Evolutionary conservation across 2,113 vertebrate species (phyloP), one percentile per base, ranked within the genome.

Genomic region (Limanda limanda): DNA sequence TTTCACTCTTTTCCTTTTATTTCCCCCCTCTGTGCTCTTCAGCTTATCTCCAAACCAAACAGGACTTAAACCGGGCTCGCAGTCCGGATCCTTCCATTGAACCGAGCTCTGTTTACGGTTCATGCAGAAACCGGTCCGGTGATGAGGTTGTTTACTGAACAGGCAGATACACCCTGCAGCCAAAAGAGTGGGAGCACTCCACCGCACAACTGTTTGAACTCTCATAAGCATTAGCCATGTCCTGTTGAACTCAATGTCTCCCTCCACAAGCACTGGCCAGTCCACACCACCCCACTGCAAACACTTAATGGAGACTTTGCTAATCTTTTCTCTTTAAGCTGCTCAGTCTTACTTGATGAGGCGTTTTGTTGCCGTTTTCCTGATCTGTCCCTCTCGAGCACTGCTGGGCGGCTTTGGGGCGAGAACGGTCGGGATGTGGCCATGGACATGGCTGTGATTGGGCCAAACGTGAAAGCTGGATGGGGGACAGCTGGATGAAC

Each of bases 331-430:
- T 4, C 71, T 69, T 71, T 58, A 42, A 35, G 48, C 5, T 51
- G 23, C 5, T 42, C 20, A 47, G 13, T 37, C 96, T 97, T 97
- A 98, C 98, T 95, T 97, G 92, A 93, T 91, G 78, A 93, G 89
- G 73, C 93, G 95, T 81, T 97, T 95, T 21, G 93, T 82, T 87
- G 94, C 48, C 20, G 92, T 88, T 88, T 95, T 97, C 90, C 94
- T 94, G 89, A 92, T 83, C 35, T 79, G 79, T 76, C 91, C 78
- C 70, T 96, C 95, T 74, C 93, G 95, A 83, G 93, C 87, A 81
- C 71, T 93, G 91, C 92, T 78, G 72, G 95, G 97, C 37, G 97
- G 96, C 78, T 96, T 97, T 45, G 97, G 96, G 82, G 94, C 58
- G 63, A 96, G 89, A 57, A 77, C 84, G 55, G 90, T 82, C 64